phyloP scores from a whole-genome alignment of 1,140 invertebrate genomes.

The Drosophila burlai region DNA sequence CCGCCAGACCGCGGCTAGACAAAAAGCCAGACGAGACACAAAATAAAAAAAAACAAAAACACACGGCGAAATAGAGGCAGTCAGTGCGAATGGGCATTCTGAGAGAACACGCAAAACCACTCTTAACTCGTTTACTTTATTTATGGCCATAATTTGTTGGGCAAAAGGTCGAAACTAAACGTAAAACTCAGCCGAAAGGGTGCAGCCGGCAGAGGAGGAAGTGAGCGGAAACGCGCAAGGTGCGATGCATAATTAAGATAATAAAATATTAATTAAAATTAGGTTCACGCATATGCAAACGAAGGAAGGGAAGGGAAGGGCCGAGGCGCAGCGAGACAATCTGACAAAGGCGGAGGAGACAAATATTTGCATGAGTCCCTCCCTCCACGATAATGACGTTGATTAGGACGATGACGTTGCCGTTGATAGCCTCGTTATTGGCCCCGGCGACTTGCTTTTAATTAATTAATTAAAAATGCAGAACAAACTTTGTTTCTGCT shows the following conservation, averaged over 20 bases:
- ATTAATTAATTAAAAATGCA: conserved; percentile 85
- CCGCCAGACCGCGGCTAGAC: conserved; percentile 70
- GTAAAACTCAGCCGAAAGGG: conserved; percentile 63
- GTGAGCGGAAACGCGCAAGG: conserved; percentile 55
- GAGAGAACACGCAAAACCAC: conserved; percentile 85
- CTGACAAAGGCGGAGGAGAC: conserved; percentile 38
- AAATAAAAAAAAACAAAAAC: conserved; percentile 14
- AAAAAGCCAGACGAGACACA: conserved; percentile 44
- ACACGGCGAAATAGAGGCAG: conserved; percentile 1
- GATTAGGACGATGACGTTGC: conserved; percentile 65
- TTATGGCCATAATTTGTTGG: conserved; percentile 84
- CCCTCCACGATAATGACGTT: conserved; percentile 63
- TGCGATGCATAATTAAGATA: conserved; percentile 85
- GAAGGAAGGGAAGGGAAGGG: background rate
- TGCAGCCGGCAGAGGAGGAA: conserved; percentile 42
- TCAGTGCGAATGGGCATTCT: conserved; percentile 63
- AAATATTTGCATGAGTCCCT: conserved; percentile 67
- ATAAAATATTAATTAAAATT: conserved; percentile 85
- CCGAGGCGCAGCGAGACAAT: conserved; percentile 7
- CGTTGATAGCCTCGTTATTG: conserved; percentile 82
- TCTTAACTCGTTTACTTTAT: conserved; percentile 86
- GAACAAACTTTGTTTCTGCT: conserved; percentile 40
- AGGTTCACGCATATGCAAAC: conserved; percentile 83
- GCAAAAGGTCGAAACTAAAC: conserved; percentile 80
- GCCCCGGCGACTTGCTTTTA: conserved; percentile 66